These are phyloP conservation scores for Steatocranus sp. DNA, from an alignment of 2,797 vertebrate genomes.

Conservation along the genomic window DNA sequence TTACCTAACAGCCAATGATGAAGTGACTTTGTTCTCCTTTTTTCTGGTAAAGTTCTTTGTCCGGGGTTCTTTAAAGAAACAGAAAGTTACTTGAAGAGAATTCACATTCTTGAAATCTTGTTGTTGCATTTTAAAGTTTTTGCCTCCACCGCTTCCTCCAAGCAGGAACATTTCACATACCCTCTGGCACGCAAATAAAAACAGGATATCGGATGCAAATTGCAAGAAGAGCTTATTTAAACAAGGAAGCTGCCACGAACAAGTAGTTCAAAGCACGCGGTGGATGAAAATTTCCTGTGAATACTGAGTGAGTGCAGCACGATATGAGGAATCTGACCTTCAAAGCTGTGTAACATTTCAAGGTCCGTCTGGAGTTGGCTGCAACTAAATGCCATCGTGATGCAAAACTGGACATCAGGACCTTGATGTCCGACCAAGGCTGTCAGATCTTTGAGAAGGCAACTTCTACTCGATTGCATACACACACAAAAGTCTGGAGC, in stretches of 20 bases:
- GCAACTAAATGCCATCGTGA: conserved; percentile 34
- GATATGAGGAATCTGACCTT: conserved; percentile 61
- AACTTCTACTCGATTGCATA: conserved; percentile 14
- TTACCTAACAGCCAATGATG: neutral
- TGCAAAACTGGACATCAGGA: conserved; percentile 38
- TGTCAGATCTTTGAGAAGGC: conserved; percentile 33
- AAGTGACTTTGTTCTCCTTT: neutral
- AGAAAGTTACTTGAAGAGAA: neutral
- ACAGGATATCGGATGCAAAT: conserved; percentile 39
- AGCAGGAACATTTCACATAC: neutral
- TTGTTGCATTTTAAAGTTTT: neutral
- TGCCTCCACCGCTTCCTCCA: neutral
- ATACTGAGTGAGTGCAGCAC: conserved; percentile 25
- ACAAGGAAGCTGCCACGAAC: conserved; percentile 23
- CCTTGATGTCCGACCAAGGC: conserved; percentile 46
- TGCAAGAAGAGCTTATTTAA: conserved; percentile 18
- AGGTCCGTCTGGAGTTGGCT: conserved; percentile 22
- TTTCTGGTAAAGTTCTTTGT: neutral
- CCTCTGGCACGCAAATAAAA: conserved; percentile 18
- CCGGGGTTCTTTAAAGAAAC: neutral
- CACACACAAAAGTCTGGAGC: conserved; percentile 41
- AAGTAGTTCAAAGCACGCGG: conserved; percentile 12
- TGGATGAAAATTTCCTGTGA: conserved; percentile 18
- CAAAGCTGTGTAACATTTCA: conserved; percentile 45
- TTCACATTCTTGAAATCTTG: neutral